Conservation (phyloP, 2,113 vertebrate genomes). For the Bos indicus region DNA sequence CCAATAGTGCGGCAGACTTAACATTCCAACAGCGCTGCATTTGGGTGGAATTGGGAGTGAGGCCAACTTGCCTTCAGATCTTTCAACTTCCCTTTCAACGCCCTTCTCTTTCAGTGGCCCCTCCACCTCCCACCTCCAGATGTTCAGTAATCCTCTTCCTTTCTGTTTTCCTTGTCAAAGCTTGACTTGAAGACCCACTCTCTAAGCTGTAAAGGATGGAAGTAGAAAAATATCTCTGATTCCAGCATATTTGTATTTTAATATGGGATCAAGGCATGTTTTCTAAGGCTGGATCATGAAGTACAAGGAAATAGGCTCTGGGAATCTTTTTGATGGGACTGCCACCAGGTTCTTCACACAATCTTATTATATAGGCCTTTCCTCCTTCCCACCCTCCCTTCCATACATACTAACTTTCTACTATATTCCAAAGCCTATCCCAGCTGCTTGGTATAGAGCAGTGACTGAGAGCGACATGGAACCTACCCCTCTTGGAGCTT, state of each 20-base stretch:
- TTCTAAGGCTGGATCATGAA: not conserved
- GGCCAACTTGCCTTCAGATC: not conserved
- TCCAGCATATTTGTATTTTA: not conserved
- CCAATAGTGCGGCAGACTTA: not conserved
- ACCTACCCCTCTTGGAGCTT: not conserved
- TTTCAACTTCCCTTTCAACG: not conserved
- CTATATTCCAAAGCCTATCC: not conserved
- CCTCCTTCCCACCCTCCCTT: not conserved
- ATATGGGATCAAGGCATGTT: not conserved
- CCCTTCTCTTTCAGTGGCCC: not conserved
- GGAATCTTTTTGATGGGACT: not conserved
- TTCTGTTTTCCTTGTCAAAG: slow-evolving; percentile 12
- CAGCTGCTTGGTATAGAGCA: not conserved
- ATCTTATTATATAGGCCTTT: not conserved
- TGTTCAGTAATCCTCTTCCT: not conserved
- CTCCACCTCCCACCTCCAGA: not conserved
- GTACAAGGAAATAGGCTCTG: not conserved
- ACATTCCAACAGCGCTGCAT: not conserved
- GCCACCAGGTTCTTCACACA: not conserved
- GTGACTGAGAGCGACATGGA: not conserved
- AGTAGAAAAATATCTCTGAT: not conserved
- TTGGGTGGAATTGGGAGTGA: not conserved
- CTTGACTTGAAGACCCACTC: not conserved
- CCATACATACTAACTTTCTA: not conserved
- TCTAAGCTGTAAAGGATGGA: not conserved